A percentile compares a stretch with the other conserved stretches of the same genome.
These are phyloP conservation scores for Parazoanthus swiftii DNA, from an alignment of 92 coral and sea anemone species.

Conservation along the genomic window DNA sequence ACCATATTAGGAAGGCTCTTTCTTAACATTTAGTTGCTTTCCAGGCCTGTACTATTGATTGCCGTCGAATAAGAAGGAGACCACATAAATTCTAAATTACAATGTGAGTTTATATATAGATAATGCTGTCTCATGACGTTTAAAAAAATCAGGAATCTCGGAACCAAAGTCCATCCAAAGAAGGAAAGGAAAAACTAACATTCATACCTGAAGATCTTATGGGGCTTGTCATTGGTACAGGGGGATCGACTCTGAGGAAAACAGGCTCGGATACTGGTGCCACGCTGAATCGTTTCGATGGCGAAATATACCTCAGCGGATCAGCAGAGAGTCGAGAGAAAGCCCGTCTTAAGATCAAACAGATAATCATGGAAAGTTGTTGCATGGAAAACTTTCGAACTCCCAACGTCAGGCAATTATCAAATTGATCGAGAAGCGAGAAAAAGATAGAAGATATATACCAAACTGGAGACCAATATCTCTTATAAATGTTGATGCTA, in stretches of 20 bases:
- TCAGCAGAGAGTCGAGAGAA: not conserved
- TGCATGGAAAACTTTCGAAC: not conserved
- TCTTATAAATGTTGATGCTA: no score
- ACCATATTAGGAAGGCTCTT: not conserved
- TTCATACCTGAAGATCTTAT: slow-evolving; percentile 6
- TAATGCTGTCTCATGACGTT: no score
- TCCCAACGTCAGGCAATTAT: no score
- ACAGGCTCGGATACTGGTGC: slow-evolving; percentile 3
- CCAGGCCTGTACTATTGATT: not conserved
- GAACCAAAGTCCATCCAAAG: not conserved
- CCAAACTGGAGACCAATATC: no score
- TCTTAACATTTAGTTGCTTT: not conserved
- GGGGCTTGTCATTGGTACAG: slow-evolving; percentile 20
- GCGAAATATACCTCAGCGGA: not conserved
- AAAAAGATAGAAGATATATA: no score
- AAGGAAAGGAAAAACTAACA: not conserved
- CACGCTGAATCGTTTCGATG: not conserved
- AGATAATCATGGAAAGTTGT: not conserved
- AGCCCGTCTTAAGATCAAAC: not conserved
- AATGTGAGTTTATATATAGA: no score
- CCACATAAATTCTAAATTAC: no score
- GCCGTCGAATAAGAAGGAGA: no score
- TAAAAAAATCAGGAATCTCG: not conserved
- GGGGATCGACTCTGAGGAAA: slow-evolving; percentile 16
- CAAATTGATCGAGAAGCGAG: no score